Evolutionary conservation across 2,113 vertebrate species (phyloP).

Genomic region (Eretmochelys imbricata): DNA sequence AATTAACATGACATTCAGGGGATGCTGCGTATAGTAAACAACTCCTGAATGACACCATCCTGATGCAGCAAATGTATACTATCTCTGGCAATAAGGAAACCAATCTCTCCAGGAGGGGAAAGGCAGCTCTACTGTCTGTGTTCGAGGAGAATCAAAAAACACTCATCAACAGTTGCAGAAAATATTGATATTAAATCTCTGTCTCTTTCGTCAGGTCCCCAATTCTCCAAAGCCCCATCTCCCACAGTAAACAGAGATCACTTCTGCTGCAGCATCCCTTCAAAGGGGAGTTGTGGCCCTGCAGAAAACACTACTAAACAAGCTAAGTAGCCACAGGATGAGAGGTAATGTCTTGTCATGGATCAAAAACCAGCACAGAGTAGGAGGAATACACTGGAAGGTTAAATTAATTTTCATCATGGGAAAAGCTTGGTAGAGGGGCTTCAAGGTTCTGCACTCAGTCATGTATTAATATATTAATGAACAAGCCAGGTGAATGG

Average conservation of each 20-base stretch:
- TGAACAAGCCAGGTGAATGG: no score
- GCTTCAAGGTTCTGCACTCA: no score
- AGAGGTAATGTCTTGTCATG: no score
- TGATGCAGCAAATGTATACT: neutral
- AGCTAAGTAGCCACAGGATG: no score
- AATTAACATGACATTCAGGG: neutral
- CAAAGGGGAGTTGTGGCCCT: fast-evolving
- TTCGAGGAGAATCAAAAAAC: constrained; percentile 4
- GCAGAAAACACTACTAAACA: neutral
- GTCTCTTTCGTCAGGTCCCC: neutral
- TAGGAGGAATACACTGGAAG: no score
- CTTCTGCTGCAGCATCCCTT: neutral
- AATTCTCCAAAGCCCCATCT: neutral
- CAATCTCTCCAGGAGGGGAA: neutral
- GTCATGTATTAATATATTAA: no score
- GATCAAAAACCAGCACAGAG: no score
- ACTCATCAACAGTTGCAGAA: constrained; percentile 52
- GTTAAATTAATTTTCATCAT: no score
- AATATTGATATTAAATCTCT: neutral
- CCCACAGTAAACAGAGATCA: constrained; percentile 20
- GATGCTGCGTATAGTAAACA: neutral
- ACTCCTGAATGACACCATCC: constrained; percentile 1
- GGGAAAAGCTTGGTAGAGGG: no score
- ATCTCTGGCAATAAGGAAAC: neutral
- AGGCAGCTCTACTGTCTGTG: neutral